phyloP scores from a whole-genome alignment of 30 jellyfish, hydroid and myxozoan genomes.

The Mastigias papua region DNA sequence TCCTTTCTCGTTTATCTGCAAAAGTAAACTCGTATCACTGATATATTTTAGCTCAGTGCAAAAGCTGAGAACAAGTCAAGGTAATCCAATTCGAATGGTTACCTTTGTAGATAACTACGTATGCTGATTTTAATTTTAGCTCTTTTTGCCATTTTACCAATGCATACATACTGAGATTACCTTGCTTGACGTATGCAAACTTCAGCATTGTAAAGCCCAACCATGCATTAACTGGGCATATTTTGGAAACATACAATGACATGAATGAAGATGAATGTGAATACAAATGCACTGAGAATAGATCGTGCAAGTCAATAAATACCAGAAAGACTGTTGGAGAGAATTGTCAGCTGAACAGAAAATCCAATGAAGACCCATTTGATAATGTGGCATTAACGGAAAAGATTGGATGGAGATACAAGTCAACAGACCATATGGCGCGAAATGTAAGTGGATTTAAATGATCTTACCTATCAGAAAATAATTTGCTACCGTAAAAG shows the following conservation, averaged over 20 bases:
- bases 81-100: too few species aligned
- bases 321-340: not conserved
- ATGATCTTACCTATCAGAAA: not conserved
- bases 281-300: constrained; percentile 3
- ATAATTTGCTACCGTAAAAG: not conserved
- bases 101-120: too few species aligned
- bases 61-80: too few species aligned
- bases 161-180: constrained; percentile 10
- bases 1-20: too few species aligned
- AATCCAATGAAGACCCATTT: constrained; percentile 21
- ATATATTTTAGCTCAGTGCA: too few species aligned
- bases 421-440: constrained; percentile 4
- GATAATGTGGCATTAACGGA: not conserved
- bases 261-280: constrained; percentile 17
- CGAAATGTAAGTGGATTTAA: constrained; percentile 4
- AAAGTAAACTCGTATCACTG: too few species aligned
- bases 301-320: constrained; percentile 25
- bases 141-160: not conserved
- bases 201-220: constrained; percentile 8
- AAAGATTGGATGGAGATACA: constrained; percentile 28
- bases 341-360: constrained; percentile 20
- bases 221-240: not conserved
- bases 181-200: constrained; percentile 31
- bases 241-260: not conserved
- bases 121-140: too few species aligned